Evolutionary conservation across 2,888 invertebrate species (phyloP).

Genomic region (Ophonus ardosiacus): DNA sequence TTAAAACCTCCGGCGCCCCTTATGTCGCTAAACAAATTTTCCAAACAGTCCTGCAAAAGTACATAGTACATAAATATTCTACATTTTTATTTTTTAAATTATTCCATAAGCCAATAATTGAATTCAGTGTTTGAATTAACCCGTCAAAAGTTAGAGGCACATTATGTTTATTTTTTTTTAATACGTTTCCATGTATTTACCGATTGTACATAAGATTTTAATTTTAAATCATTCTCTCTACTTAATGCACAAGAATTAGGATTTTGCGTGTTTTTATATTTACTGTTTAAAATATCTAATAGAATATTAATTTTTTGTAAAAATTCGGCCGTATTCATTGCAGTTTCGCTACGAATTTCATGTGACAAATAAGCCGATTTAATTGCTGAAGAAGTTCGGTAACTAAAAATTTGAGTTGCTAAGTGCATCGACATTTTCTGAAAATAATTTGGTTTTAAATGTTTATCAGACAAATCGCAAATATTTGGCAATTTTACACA

Average conservation of each 20-base stretch:
- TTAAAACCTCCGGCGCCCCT: too few species aligned
- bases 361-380: background rate
- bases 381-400: constrained; percentile 10
- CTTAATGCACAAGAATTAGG: too few species aligned
- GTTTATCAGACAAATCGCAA: constrained; percentile 8
- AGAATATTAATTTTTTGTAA: too few species aligned
- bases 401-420: too few species aligned
- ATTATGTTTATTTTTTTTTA: background rate
- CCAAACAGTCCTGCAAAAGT: background rate
- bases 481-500: constrained; percentile 5
- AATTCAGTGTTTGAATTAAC: too few species aligned
- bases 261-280: too few species aligned
- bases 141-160: too few species aligned
- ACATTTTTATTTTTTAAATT: background rate
- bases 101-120: too few species aligned
- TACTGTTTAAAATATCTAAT: too few species aligned
- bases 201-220: background rate
- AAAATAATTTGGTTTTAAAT: constrained; percentile 32
- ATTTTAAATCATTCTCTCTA: background rate
- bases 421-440: constrained; percentile 27
- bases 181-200: constrained; percentile 17
- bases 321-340: too few species aligned
- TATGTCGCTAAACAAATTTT: constrained; percentile 10
- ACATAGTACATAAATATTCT: too few species aligned
- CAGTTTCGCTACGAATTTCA: background rate